phyloP scores from a whole-genome alignment of 2,888 invertebrate species.

The Eutolmus rufibarbis region DNA sequence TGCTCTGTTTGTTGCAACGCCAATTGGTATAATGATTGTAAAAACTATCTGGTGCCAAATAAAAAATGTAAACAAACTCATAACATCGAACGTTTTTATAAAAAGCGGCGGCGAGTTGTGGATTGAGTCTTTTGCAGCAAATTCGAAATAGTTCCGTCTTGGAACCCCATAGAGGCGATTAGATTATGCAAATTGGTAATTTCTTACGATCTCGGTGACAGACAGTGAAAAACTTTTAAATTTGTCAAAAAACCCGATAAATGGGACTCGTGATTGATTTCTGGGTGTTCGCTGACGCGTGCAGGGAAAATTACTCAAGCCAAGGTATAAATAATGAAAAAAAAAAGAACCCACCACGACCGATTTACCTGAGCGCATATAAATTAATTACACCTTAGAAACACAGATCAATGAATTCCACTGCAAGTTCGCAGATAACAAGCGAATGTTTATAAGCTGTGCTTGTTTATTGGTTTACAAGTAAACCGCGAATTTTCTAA shows the following conservation, averaged over 20 bases:
- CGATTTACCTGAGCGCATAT: background rate
- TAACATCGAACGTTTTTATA: background rate
- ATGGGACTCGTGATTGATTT: background rate
- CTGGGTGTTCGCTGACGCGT: background rate
- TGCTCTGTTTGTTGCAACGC: background rate
- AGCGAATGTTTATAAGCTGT: background rate
- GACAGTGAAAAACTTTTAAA: background rate
- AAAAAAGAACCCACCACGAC: background rate
- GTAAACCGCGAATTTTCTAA: background rate
- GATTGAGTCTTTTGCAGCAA: background rate
- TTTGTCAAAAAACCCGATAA: background rate
- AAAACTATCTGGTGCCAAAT: background rate
- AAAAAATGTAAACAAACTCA: background rate
- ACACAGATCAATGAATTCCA: constrained; percentile 3
- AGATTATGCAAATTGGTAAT: background rate
- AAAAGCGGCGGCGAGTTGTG: background rate
- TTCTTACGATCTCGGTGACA: background rate
- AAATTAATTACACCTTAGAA: constrained; percentile 1
- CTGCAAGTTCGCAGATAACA: background rate
- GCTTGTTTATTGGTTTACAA: background rate
- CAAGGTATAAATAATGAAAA: background rate
- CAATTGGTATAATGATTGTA: background rate
- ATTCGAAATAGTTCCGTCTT: background rate
- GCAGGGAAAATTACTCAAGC: background rate
- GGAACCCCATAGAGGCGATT: background rate